phyloP scores from a whole-genome alignment of 2,113 vertebrate species.

The Xenus cinereus region DNA sequence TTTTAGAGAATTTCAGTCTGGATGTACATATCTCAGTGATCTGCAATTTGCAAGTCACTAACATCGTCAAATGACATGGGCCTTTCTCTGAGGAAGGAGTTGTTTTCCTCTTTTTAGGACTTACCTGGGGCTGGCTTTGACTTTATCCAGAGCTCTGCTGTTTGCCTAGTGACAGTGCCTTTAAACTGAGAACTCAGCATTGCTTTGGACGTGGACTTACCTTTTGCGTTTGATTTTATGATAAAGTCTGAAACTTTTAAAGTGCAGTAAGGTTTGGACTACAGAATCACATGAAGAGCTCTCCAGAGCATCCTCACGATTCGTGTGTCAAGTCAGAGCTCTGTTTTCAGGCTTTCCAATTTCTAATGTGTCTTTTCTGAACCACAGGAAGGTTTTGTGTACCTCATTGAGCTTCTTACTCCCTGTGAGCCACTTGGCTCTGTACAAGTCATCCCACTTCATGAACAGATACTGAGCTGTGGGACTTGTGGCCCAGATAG shows the following conservation, averaged over 20 bases:
- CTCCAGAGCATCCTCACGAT: background rate
- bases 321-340: background rate
- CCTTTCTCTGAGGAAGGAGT: background rate
- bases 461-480: background rate
- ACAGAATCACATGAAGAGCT: background rate
- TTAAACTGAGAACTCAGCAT: background rate
- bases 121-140: background rate
- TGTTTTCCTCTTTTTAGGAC: background rate
- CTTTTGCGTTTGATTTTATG: background rate
- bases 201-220: background rate
- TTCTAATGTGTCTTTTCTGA: background rate
- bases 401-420: background rate
- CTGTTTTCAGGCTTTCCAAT: background rate
- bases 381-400: background rate
- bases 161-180: background rate
- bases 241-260: background rate
- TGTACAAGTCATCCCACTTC: background rate
- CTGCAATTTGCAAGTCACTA: background rate
- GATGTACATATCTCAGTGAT: background rate
- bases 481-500: background rate
- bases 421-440: background rate
- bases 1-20: background rate
- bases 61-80: background rate
- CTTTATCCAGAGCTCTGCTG: background rate
- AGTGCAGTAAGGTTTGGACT: background rate